These are phyloP conservation scores for Cheirogaleus major DNA, from an alignment of 2,797 vertebrate genomes.

Conservation along the genomic window DNA sequence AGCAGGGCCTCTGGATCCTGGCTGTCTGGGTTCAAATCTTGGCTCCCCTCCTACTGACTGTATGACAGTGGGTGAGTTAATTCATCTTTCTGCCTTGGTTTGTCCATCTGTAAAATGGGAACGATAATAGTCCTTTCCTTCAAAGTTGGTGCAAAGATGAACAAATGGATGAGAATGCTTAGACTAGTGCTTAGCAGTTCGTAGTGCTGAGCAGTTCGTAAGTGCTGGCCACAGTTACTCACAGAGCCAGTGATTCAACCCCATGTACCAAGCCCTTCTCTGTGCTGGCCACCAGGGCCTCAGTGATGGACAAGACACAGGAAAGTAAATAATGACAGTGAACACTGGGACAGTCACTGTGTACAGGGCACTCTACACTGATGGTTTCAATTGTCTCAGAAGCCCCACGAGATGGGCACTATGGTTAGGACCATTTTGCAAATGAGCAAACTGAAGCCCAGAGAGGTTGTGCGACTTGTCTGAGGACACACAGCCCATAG, in stretches of 20 bases:
- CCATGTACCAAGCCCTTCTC: not conserved
- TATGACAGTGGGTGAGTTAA: accelerated
- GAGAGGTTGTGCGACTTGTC: not conserved
- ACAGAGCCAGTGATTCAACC: not conserved
- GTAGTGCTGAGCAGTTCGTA: not conserved
- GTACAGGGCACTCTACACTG: not conserved
- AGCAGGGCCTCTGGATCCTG: not conserved
- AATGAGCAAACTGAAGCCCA: not conserved
- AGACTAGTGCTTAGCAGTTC: not conserved
- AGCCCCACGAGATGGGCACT: not conserved
- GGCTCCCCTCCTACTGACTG: not conserved
- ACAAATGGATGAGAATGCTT: not conserved
- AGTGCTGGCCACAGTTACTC: not conserved
- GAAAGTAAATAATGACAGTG: not conserved
- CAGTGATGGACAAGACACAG: not conserved
- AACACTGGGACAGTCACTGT: not conserved
- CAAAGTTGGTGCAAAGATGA: no score
- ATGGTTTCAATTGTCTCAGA: not conserved
- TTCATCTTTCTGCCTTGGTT: not conserved
- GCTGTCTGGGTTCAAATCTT: not conserved
- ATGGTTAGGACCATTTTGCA: not conserved
- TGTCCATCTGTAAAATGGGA: not conserved
- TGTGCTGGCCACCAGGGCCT: not conserved
- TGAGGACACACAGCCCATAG: not conserved
- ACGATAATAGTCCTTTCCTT: not conserved